A percentile compares a stretch with the other conserved stretches of the same genome.
Conservation (phyloP, 2,888 invertebrate genomes). For the Acanthosepion pharaonis region DNA sequence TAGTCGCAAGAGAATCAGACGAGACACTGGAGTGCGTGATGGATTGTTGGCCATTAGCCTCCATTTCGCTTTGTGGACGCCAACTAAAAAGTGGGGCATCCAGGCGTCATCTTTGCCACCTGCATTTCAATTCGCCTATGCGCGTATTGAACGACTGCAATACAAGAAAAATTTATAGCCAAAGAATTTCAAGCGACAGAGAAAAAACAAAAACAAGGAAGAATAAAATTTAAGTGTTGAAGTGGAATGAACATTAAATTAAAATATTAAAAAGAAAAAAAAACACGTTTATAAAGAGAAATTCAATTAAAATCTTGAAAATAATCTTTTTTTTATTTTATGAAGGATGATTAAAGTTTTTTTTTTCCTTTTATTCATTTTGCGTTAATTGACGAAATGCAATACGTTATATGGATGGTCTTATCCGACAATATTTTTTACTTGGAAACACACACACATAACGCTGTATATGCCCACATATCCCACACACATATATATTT, state of each 20-base stretch:
- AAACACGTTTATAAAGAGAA: neutral
- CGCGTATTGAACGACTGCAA: neutral
- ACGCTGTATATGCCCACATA: too few relatives aligned
- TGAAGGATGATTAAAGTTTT: neutral
- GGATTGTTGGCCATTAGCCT: neutral
- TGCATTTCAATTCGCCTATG: neutral
- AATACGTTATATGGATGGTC: neutral
- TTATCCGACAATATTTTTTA: neutral
- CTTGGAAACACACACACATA: too few relatives aligned
- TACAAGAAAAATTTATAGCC: neutral
- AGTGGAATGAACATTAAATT: neutral
- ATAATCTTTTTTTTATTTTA: neutral
- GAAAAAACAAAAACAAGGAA: neutral
- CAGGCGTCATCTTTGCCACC: neutral
- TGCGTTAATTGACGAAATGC: too few relatives aligned
- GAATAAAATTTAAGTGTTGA: neutral
- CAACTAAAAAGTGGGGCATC: neutral
- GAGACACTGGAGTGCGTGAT: neutral
- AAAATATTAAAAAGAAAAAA: neutral
- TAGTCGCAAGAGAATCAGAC: neutral
- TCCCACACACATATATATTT: too few relatives aligned
- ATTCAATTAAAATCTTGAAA: neutral
- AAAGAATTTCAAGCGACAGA: neutral
- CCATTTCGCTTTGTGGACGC: neutral
- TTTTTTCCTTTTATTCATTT: too few relatives aligned